A percentile compares a stretch with the other conserved stretches of the same genome.
phyloP scores from a whole-genome alignment of 1,140 invertebrate species.

The Episyrphus balteatus region DNA sequence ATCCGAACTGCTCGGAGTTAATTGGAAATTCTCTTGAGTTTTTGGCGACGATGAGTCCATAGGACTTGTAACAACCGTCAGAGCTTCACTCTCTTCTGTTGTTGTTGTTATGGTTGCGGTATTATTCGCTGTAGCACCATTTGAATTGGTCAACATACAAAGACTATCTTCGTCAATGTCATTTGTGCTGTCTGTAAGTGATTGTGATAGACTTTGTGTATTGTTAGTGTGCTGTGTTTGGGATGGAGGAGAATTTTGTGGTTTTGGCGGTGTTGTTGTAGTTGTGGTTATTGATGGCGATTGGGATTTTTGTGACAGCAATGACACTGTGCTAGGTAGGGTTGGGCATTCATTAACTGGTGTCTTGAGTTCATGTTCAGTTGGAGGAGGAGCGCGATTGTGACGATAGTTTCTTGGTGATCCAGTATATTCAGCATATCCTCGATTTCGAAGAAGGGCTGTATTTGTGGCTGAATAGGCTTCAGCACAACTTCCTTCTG shows the following conservation, averaged over 20 bases:
- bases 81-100: constrained; percentile 44
- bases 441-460: constrained; percentile 46
- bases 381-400: neutral
- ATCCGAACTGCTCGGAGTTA: constrained; percentile 29
- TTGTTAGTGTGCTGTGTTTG: neutral
- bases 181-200: constrained; percentile 29
- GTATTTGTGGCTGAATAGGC: constrained; percentile 46
- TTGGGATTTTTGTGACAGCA: too few relatives aligned
- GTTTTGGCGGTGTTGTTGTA: too few relatives aligned
- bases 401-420: neutral
- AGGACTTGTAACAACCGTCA: constrained; percentile 44
- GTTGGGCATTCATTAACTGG: constrained; percentile 25
- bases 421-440: constrained; percentile 54
- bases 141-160: constrained; percentile 20
- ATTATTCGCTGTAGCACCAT: constrained; percentile 10
- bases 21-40: constrained; percentile 20
- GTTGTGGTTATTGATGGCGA: too few relatives aligned
- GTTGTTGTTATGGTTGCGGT: constrained; percentile 44
- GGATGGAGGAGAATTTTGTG: neutral
- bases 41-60: constrained; percentile 36
- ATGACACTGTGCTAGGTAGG: neutral
- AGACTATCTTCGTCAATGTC: constrained; percentile 50
- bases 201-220: constrained; percentile 19
- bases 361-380: constrained; percentile 23
- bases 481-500: constrained; percentile 47